Conservation (phyloP, 2,888 invertebrate species). For the Galerucella nymphaeae region DNA sequence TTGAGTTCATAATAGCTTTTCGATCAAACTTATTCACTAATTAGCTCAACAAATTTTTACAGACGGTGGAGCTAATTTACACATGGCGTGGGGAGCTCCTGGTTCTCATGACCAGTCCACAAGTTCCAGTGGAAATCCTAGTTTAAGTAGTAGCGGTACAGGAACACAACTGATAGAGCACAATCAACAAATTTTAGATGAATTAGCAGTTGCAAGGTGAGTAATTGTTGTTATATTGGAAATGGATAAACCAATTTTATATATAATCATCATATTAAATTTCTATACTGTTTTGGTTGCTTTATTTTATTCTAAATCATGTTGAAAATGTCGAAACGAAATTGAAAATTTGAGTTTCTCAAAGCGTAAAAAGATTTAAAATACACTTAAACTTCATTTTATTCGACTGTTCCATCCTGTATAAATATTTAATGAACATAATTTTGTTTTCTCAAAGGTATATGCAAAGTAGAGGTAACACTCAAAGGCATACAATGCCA, state of each 20-base stretch:
- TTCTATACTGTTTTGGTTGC: too few relatives aligned
- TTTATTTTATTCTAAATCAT: too few relatives aligned
- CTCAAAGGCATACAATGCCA: conserved; percentile 83
- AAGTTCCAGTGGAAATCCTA: conserved; percentile 67
- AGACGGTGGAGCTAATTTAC: conserved; percentile 95
- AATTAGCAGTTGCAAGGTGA: conserved; percentile 68
- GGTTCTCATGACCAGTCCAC: conserved; percentile 66
- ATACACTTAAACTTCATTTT: too few relatives aligned
- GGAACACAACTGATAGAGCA: conserved; percentile 65
- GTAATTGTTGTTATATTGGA: not conserved
- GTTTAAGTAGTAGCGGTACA: conserved; percentile 61
- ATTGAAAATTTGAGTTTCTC: too few relatives aligned
- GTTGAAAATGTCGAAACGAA: too few relatives aligned
- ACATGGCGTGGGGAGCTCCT: conserved; percentile 70
- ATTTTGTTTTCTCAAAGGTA: conserved; percentile 69
- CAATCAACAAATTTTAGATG: conserved; percentile 63
- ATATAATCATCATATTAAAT: not conserved
- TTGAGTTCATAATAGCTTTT: not conserved
- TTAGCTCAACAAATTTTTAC: not conserved
- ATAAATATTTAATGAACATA: not conserved
- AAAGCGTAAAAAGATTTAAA: too few relatives aligned
- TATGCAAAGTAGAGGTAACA: conserved; percentile 79
- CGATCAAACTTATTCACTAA: not conserved
- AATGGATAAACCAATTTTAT: not conserved
- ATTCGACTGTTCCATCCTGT: too few relatives aligned